Evolutionary conservation across 2,797 vertebrate species (phyloP).

Genomic region (Chaenodraco wilsoni): DNA sequence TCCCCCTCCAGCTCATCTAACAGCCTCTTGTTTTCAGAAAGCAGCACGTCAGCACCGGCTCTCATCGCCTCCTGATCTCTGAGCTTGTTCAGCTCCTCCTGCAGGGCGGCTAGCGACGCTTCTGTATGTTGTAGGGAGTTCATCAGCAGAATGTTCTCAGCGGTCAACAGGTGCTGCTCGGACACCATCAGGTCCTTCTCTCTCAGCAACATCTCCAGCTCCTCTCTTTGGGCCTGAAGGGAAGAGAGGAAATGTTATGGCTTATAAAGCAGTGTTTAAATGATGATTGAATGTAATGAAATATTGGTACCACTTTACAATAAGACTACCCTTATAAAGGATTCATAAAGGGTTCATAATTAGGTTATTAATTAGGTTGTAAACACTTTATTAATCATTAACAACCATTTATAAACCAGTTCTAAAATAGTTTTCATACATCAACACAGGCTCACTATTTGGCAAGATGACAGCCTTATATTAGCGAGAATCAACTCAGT

Average conservation of each 20-base stretch:
- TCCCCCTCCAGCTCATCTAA: slow-evolving; percentile 90
- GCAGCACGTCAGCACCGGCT: slow-evolving; percentile 78
- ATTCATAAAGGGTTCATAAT: no score
- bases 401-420: no score
- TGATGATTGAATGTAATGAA: no score
- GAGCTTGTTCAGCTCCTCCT: slow-evolving; percentile 89
- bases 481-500: no score
- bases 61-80: slow-evolving; percentile 86
- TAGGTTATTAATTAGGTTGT: no score
- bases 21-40: slow-evolving; percentile 90
- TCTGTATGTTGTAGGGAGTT: slow-evolving; percentile 88
- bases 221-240: slow-evolving; percentile 84
- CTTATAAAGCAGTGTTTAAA: background rate
- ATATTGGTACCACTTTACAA: no score
- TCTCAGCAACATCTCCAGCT: slow-evolving; percentile 82
- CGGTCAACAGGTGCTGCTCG: slow-evolving; percentile 81
- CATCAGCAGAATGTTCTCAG: slow-evolving; percentile 89
- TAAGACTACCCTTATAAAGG: no score
- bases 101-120: slow-evolving; percentile 84
- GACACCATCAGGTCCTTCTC: slow-evolving; percentile 80
- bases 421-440: no score
- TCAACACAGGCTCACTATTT: no score
- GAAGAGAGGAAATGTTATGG: slow-evolving; percentile 5
- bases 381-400: no score
- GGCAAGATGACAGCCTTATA: no score